These are phyloP conservation scores for Protobothrops mucrosquamatus DNA, from an alignment of 2,113 vertebrate species.

Conservation along the genomic window DNA sequence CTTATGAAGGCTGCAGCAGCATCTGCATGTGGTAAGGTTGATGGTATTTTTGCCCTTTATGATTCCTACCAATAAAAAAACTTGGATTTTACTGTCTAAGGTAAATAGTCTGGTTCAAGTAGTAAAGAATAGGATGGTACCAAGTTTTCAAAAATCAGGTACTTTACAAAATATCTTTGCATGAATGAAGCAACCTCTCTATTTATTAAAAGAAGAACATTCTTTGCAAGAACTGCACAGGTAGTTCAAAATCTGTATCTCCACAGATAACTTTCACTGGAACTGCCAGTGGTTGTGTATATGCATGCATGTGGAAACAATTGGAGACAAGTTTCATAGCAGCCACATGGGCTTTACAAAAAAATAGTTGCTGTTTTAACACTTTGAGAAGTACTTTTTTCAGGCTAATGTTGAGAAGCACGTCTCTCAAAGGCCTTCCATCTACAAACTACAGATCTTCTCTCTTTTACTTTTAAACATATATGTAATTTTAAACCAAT, in stretches of 20 bases:
- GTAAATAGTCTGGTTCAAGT: not conserved
- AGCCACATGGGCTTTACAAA: not conserved
- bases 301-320: not conserved
- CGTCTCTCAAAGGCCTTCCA: not conserved
- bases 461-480: not conserved
- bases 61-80: not conserved
- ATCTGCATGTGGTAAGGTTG: not conserved
- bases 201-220: not conserved
- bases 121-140: not conserved
- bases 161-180: not conserved
- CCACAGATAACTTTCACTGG: not conserved
- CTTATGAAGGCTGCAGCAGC: rapidly evolving
- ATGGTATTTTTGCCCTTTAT: not conserved
- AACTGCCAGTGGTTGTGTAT: not conserved
- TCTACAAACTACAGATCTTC: not conserved
- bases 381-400: not conserved
- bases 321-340: not conserved
- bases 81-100: not conserved
- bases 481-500: not conserved
- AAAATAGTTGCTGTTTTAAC: not conserved
- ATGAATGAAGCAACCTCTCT: not conserved
- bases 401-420: not conserved
- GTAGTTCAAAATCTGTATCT: not conserved
- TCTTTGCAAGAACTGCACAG: not conserved
- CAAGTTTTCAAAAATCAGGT: not conserved